These are phyloP conservation scores for Scolopax mira DNA, from an alignment of 2,113 vertebrate genomes.

Conservation along the genomic window DNA sequence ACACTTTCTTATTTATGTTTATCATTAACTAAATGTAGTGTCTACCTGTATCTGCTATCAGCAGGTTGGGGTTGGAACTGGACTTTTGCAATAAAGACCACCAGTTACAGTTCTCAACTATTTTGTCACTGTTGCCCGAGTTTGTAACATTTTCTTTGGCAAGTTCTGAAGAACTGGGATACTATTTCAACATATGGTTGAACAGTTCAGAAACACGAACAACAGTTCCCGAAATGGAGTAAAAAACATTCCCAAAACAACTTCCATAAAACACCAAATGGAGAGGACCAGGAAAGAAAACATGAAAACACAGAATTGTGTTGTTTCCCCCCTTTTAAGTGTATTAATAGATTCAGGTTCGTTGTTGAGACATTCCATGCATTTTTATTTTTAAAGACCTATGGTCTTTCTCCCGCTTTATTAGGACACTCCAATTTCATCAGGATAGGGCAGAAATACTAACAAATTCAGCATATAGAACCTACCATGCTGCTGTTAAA, in stretches of 20 bases:
- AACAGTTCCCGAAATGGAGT: not conserved
- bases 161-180: not conserved
- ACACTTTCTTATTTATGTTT: not conserved
- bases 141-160: not conserved
- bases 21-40: constrained; percentile 26
- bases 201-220: not conserved
- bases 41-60: not conserved
- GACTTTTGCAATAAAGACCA: not conserved
- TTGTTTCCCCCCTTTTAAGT: not conserved
- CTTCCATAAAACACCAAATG: not conserved
- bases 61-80: accelerated
- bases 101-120: not conserved
- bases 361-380: not conserved
- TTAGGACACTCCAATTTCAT: not conserved
- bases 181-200: not conserved
- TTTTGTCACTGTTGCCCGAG: not conserved
- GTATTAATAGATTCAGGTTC: not conserved
- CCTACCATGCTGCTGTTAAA: not conserved
- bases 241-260: not conserved
- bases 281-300: not conserved
- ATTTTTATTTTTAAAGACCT: not conserved
- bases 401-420: not conserved
- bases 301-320: too few species aligned
- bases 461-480: not conserved
- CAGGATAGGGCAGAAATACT: not conserved